These are phyloP conservation scores for Saccostrea cuccullata DNA, from an alignment of 1,140 invertebrate genomes.

Conservation along the genomic window DNA sequence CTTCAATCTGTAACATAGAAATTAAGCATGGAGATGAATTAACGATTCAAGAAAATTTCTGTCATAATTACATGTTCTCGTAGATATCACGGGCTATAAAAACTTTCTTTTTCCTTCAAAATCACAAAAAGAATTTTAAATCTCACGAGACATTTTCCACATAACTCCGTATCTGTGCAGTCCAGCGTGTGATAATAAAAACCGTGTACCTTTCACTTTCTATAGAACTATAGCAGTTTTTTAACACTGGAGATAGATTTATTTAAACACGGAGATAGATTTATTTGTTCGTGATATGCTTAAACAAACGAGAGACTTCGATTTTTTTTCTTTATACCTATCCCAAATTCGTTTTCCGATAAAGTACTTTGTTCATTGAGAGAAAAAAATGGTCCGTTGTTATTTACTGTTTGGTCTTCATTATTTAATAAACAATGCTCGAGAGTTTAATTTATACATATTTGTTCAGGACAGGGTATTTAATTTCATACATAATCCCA, in stretches of 20 bases:
- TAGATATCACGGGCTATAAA: too few species aligned
- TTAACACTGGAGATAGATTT: background rate
- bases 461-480: conserved; percentile 2
- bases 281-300: conserved; percentile 31
- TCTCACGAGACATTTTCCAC: background rate
- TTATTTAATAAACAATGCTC: conserved; percentile 25
- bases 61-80: too few species aligned
- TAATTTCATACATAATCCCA: background rate
- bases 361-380: background rate
- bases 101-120: background rate
- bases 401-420: background rate
- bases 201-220: background rate
- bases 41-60: too few species aligned
- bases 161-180: background rate
- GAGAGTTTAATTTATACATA: background rate
- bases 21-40: too few species aligned
- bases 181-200: background rate
- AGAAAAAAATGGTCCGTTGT: background rate
- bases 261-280: conserved; percentile 18
- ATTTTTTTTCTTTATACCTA: conserved; percentile 3
- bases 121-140: too few species aligned
- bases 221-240: background rate
- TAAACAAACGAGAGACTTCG: conserved; percentile 11
- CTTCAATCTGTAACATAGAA: too few species aligned
- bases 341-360: conserved; percentile 17